phyloP scores from a whole-genome alignment of 2,888 invertebrate genomes.

The Platycheirus albimanus region DNA sequence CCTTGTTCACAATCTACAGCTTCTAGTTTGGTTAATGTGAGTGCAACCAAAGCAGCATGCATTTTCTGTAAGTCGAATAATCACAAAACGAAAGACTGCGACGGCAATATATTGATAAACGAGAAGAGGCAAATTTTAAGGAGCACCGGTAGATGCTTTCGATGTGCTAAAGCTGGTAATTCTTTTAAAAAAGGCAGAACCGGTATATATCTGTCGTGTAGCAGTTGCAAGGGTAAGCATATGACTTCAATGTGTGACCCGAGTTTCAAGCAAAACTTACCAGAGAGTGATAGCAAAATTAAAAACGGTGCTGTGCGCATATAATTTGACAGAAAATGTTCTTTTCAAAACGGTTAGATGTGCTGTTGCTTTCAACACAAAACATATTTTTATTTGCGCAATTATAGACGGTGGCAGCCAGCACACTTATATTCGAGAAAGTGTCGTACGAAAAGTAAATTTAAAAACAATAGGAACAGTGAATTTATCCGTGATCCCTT shows the following conservation, averaged over 20 bases:
- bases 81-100: too few species aligned
- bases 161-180: constrained; percentile 22
- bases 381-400: constrained; percentile 10
- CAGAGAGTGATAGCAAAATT: too few species aligned
- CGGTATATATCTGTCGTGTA: too few species aligned
- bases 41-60: too few species aligned
- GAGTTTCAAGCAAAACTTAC: too few species aligned
- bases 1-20: too few species aligned
- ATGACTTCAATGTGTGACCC: too few species aligned
- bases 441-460: constrained; percentile 9
- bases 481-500: constrained; percentile 12
- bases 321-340: constrained; percentile 8
- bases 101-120: background rate
- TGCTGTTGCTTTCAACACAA: constrained; percentile 1
- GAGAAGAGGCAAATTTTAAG: constrained; percentile 18
- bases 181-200: too few species aligned
- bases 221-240: too few species aligned
- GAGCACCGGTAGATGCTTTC: constrained; percentile 15
- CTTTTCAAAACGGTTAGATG: constrained; percentile 28
- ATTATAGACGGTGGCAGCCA: constrained; percentile 42
- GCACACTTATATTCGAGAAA: constrained; percentile 23
- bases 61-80: too few species aligned
- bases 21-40: too few species aligned
- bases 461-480: constrained; percentile 23
- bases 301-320: too few species aligned